Conservation (phyloP, 2,888 invertebrate genomes). For the Pyrochroa serraticornis region DNA sequence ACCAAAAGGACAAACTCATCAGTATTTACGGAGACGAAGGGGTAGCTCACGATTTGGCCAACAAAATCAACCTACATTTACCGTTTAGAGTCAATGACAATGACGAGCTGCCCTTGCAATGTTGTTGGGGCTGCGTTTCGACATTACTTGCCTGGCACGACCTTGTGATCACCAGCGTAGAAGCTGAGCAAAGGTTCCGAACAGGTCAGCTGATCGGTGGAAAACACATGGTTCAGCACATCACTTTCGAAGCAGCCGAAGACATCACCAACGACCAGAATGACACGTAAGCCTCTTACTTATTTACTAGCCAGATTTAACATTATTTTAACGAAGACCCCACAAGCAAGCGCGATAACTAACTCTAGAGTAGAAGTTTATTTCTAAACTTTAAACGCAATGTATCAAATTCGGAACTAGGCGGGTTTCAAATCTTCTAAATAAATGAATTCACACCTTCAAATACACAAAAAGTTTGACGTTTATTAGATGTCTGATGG, state of each 20-base stretch:
- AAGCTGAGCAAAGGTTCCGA: slow-evolving; percentile 61
- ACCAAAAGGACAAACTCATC: slow-evolving; percentile 53
- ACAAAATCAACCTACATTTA: slow-evolving; percentile 68
- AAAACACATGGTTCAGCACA: not conserved
- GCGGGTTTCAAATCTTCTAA: no score
- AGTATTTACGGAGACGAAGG: slow-evolving; percentile 70
- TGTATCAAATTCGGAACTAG: no score
- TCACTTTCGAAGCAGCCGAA: not conserved
- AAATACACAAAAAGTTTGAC: no score
- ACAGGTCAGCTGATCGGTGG: slow-evolving; percentile 40
- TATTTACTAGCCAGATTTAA: no score
- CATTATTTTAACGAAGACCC: no score
- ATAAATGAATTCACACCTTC: no score
- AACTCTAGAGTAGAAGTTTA: no score
- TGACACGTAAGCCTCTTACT: slow-evolving; percentile 19
- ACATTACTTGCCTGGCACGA: slow-evolving; percentile 71
- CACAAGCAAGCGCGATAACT: no score
- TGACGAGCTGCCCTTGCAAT: slow-evolving; percentile 64
- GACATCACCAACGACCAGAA: slow-evolving; percentile 9
- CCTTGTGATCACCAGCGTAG: slow-evolving; percentile 62
- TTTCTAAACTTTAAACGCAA: no score
- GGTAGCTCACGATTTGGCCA: slow-evolving; percentile 63
- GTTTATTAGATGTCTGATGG: no score
- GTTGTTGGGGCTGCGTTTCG: slow-evolving; percentile 70
- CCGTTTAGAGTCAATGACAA: slow-evolving; percentile 64